These are phyloP conservation scores for western clawed frog (Xenopus tropicalis) DNA, from an alignment of 2,113 vertebrate genomes.

Conservation along the genomic window DNA sequence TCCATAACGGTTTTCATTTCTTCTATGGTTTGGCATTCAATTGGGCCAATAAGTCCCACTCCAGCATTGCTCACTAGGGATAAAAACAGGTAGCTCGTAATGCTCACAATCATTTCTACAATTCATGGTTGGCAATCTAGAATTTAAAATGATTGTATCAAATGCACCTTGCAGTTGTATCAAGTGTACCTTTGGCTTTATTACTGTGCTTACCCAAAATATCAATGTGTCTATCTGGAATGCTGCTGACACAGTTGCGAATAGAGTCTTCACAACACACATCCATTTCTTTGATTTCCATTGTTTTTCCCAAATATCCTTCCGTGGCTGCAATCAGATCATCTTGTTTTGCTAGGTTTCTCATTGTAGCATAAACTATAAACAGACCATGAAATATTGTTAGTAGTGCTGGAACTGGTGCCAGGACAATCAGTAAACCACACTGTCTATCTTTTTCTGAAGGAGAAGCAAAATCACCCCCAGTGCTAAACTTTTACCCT, in stretches of 20 bases:
- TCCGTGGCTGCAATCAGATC: constrained; percentile 66
- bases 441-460: no score
- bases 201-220: constrained; percentile 68
- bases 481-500: no score
- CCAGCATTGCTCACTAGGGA: constrained; percentile 79
- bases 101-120: background rate
- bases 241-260: constrained; percentile 70
- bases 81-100: constrained; percentile 17
- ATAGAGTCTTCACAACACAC: constrained; percentile 77
- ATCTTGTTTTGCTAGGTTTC: constrained; percentile 67
- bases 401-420: no score
- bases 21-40: constrained; percentile 77
- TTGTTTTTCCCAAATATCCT: constrained; percentile 67
- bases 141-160: no score
- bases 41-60: constrained; percentile 79
- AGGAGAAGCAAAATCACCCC: no score
- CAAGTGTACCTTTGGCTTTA: background rate
- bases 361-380: constrained; percentile 80
- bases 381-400: constrained; percentile 13
- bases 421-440: no score
- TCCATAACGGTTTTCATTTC: constrained; percentile 84
- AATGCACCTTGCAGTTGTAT: no score
- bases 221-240: constrained; percentile 74
- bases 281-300: constrained; percentile 78
- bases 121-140: no score